Evolutionary conservation across 2,113 vertebrate genomes (phyloP), one percentile per base, ranked within the genome.

Genomic region (Argyrosomus japonicus): DNA sequence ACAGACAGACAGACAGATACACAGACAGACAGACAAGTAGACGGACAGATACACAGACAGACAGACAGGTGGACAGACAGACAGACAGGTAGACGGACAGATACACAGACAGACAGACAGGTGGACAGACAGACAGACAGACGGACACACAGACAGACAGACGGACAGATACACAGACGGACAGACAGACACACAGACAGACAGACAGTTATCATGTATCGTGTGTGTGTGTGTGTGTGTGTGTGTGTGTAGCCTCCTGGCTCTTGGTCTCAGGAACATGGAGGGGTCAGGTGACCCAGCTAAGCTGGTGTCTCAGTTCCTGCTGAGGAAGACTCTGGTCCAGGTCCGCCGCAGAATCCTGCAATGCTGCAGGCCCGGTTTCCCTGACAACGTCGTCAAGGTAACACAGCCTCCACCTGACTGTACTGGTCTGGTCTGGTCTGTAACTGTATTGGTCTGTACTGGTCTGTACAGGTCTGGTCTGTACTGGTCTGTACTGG

Each of bases 261-360:
- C 96, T 40, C 91, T 99, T 27, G 98, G 98, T 2, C 93, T 99
- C 84, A 97, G 97, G 78, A 96, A 98, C 87, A 96, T 99, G 63
- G 96, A 96, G 81, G 96, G 95, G 1, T 96, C 96, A 0, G 86
- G 93, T 25, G 95, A 96, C 50, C 97, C 97, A 0, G 94, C 96
- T 7, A 95, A 95, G n/a, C 83, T 99, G 45, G 96, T 97, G 84
- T 97, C 96, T 83, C 97, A 97, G 57, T 97, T 98, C 64, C 96
- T 99, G 14, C 62, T 99, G 60, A 95, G 96, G 12, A 98, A 99
- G 90, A 97, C 95, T 3, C 77, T 95, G 27, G 93, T 95, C 10
- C 97, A 99, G 83, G 94, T 97, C 19, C 92, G 95, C 0, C 94
- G 96, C 2, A 93, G 96, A 19, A 96, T 99, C 84, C 96, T 96